These are phyloP conservation scores for Stenurella melanura DNA, from an alignment of 2,888 invertebrate genomes.

Conservation along the genomic window DNA sequence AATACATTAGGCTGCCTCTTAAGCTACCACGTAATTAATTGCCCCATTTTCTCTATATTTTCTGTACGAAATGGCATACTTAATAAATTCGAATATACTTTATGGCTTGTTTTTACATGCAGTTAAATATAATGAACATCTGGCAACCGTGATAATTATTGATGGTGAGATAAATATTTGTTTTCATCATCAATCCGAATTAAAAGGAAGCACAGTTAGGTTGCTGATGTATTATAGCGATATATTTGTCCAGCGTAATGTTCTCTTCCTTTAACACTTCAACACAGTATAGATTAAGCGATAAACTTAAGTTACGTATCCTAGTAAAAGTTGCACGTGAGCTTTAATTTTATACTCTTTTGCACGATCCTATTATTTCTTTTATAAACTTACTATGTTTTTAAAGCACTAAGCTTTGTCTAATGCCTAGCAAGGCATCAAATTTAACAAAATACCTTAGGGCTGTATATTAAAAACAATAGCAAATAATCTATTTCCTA, in stretches of 20 bases:
- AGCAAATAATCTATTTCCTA: too few species aligned
- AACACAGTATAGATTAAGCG: too few species aligned
- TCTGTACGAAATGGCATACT: slow-evolving; percentile 16
- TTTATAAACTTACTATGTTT: too few species aligned
- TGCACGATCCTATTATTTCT: too few species aligned
- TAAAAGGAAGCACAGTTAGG: neutral
- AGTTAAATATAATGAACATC: neutral
- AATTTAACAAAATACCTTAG: too few species aligned
- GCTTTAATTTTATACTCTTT: too few species aligned
- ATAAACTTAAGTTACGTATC: too few species aligned
- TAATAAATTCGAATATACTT: neutral
- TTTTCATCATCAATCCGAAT: slow-evolving; percentile 1
- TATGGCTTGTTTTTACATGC: neutral
- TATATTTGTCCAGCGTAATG: neutral
- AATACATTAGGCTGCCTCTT: slow-evolving; percentile 11
- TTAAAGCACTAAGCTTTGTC: too few species aligned
- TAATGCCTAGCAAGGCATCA: too few species aligned
- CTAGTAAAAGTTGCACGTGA: too few species aligned
- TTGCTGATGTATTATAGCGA: neutral
- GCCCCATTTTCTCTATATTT: slow-evolving; percentile 7
- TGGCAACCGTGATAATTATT: slow-evolving; percentile 7
- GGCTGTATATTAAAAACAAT: too few species aligned
- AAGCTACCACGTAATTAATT: slow-evolving; percentile 9
- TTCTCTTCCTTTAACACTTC: neutral
- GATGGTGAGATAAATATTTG: neutral